Evolutionary conservation across 2,113 vertebrate genomes (phyloP), one percentile per base, ranked within the genome.

Genomic region (Labrus mixtus): DNA sequence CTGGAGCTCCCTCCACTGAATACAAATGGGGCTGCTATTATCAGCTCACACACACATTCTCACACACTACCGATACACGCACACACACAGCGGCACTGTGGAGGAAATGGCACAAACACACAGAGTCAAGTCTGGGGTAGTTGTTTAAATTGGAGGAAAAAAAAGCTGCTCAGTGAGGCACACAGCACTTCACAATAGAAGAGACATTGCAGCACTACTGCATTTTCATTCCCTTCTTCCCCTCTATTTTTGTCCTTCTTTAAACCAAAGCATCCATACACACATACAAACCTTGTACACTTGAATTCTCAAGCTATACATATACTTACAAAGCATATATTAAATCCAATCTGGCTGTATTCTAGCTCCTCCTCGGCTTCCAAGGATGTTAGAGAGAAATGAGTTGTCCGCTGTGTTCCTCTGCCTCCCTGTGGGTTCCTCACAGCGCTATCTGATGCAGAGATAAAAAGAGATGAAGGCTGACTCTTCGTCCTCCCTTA

Each of bases 1-100:
- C 88, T 86, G 81, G 91, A 90, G 89, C 90, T 91, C 87, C 89
- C 85, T 93, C 87, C 86, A 55, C 90, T 88, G 94, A 95, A 95
- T 95, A 95, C 94, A 93, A 95, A 95, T 95, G 86, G 88, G 87
- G 85, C 86, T 84, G 90, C 89, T 90, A 89, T 91, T 89, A 91
- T 91, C 88, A 91, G 90, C 87, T 72, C 76, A 60, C 85, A 68
- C 79, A 76, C 78, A 73, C 89, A 50, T 78, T 23, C 85, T 63
- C 81, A 22, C 78, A 61, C 71, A 70, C 76, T 43, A 73, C 79
- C 36, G 23, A 39, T 51, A 73, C 70, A 79, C 61, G 71, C 82
- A 78, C 74, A 84, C 76, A 19, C 46, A 48, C 16, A 48, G 46
- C 46, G 73, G 85, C 85, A 82, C 88, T 90, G 89, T 85, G 86